These are phyloP conservation scores for Arctia plantaginis DNA, from an alignment of 2,888 invertebrate genomes.

Conservation along the genomic window DNA sequence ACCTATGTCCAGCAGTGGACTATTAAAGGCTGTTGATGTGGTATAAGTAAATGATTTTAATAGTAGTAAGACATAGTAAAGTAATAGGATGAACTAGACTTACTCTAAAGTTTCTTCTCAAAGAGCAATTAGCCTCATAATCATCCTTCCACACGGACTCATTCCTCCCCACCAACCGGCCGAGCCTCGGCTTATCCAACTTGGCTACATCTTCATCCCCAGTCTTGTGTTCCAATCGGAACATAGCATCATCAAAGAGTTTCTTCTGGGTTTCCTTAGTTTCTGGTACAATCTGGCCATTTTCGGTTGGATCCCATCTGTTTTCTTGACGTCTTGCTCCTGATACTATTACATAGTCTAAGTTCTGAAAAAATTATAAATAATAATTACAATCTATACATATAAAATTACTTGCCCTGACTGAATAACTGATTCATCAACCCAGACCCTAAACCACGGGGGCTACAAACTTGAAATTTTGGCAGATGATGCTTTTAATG, in stretches of 20 bases:
- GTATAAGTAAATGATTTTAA: too few species aligned
- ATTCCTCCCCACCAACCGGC: constrained; percentile 91
- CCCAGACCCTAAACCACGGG: too few species aligned
- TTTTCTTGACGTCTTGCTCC: constrained; percentile 99
- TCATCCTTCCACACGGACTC: constrained; percentile 96
- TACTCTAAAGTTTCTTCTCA: constrained; percentile 95
- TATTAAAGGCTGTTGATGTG: too few species aligned
- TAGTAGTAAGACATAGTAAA: too few species aligned
- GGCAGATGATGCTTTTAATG: too few species aligned
- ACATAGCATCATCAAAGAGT: constrained; percentile 99
- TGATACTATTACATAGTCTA: constrained; percentile 97
- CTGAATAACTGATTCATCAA: too few species aligned
- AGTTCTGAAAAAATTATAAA: constrained; percentile 88
- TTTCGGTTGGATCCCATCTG: constrained; percentile 98
- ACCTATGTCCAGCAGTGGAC: too few species aligned
- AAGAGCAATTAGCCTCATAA: constrained; percentile 94
- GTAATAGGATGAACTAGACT: constrained; percentile 48
- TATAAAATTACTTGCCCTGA: too few species aligned
- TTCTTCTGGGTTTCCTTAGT: constrained; percentile 96
- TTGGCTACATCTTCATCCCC: constrained; percentile 91
- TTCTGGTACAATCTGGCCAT: constrained; percentile 97
- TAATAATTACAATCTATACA: too few species aligned
- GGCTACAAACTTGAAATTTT: too few species aligned
- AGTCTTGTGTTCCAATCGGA: constrained; percentile 96
- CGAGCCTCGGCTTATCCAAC: constrained; percentile 90